phyloP scores from a whole-genome alignment of 2,888 invertebrate species.

The Alcis repandata region DNA sequence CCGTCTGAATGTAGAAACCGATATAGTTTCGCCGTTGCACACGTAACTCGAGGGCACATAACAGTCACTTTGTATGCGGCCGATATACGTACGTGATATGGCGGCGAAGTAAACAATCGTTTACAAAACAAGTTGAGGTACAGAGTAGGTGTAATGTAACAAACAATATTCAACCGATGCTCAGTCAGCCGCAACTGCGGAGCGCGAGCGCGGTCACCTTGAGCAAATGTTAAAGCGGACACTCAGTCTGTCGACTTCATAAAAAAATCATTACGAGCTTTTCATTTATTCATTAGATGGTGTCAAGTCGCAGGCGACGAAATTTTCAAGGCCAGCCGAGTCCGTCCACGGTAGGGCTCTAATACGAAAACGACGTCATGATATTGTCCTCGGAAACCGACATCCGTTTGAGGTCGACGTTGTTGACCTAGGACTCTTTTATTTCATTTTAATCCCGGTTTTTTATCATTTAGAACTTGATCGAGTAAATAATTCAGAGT shows the following conservation, averaged over 20 bases:
- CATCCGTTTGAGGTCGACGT: conserved; percentile 22
- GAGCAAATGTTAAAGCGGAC: conserved; percentile 83
- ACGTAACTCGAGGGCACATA: conserved; percentile 36
- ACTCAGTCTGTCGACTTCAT: conserved; percentile 69
- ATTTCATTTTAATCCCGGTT: conserved; percentile 10
- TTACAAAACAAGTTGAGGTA: conserved; percentile 62
- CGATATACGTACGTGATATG: conserved; percentile 43
- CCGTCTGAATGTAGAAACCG: conserved; percentile 25
- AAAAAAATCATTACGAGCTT: conserved; percentile 72
- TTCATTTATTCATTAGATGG: conserved; percentile 67
- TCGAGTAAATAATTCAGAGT: background rate
- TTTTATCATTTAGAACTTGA: background rate
- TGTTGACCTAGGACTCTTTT: conserved; percentile 24
- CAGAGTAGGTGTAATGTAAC: conserved; percentile 59
- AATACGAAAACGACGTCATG: conserved; percentile 21
- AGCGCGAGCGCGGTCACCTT: conserved; percentile 79
- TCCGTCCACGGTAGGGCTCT: conserved; percentile 30
- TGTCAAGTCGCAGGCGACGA: conserved; percentile 55
- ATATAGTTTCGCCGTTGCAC: conserved; percentile 28
- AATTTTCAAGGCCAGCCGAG: conserved; percentile 60
- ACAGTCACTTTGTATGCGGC: conserved; percentile 39
- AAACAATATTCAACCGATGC: conserved; percentile 73
- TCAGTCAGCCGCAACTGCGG: conserved; percentile 80
- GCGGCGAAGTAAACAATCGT: conserved; percentile 50
- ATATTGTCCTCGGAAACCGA: conserved; percentile 19